Conservation (phyloP, 1,140 invertebrate species). For the Drosophila pachea region DNA sequence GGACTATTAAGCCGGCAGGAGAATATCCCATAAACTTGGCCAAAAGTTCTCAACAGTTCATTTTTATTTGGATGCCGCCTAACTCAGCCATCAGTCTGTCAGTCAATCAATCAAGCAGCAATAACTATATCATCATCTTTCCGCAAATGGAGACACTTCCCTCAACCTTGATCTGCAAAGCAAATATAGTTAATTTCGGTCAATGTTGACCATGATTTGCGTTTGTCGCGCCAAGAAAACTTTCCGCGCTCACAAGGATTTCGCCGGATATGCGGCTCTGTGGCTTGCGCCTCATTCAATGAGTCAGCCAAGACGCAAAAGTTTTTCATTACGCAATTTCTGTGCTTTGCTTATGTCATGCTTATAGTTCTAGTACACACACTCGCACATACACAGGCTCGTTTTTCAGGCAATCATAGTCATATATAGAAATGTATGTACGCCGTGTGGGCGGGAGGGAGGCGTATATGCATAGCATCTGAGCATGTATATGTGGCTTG, state of each 20-base stretch:
- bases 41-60: no score
- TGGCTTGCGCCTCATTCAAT: conserved; percentile 22
- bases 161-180: conserved; percentile 7
- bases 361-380: conserved; percentile 37
- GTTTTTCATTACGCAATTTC: conserved; percentile 75
- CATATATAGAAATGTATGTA: conserved; percentile 17
- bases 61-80: no score
- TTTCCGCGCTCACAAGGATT: conserved; percentile 27
- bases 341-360: conserved; percentile 50
- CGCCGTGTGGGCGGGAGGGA: no score
- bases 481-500: conserved; percentile 27
- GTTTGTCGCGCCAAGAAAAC: conserved; percentile 34
- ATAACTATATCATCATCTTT: no score
- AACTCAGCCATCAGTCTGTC: no score
- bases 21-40: no score
- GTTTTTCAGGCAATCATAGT: conserved; percentile 63
- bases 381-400: conserved; percentile 9
- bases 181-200: conserved; percentile 55
- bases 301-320: conserved; percentile 48
- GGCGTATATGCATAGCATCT: not conserved
- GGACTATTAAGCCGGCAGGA: no score
- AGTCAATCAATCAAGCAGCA: no score
- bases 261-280: not conserved
- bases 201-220: conserved; percentile 55
- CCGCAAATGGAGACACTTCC: not conserved